Conservation (phyloP, 92 coral and sea anemone species). For the Porites lobata region DNA sequence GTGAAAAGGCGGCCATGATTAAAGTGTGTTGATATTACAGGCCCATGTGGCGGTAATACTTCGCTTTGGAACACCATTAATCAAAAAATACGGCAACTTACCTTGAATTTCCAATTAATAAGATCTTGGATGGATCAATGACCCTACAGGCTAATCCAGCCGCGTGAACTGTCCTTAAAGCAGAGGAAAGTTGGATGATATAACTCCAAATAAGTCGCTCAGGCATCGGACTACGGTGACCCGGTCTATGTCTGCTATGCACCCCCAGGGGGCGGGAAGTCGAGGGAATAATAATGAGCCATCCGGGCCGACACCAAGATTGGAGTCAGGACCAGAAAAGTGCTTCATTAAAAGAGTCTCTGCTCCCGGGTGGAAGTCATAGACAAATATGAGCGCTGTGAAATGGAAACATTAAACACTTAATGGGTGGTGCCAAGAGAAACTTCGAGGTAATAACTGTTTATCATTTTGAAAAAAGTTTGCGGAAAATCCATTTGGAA, state of each 20-base stretch:
- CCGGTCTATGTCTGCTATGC: slow-evolving; percentile 68
- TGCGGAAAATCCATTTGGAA: too few species aligned
- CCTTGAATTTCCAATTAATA: slow-evolving; percentile 97
- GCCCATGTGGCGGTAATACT: too few species aligned
- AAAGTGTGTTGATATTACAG: too few species aligned
- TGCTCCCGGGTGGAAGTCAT: slow-evolving; percentile 98
- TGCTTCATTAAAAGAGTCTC: slow-evolving; percentile 92
- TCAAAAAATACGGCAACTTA: background rate
- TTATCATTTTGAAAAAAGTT: too few species aligned
- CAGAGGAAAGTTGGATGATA: slow-evolving; percentile 96
- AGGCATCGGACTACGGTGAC: slow-evolving; percentile 95
- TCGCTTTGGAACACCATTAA: too few species aligned
- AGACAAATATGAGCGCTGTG: slow-evolving; percentile 92
- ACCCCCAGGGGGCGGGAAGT: slow-evolving; percentile 78
- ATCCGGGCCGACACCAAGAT: slow-evolving; percentile 84
- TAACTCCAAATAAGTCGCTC: slow-evolving; percentile 99
- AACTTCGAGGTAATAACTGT: too few species aligned
- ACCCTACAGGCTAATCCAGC: slow-evolving; percentile 96
- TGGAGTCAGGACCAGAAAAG: slow-evolving; percentile 91
- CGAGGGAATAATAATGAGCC: slow-evolving; percentile 84
- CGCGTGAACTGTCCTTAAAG: slow-evolving; percentile 91
- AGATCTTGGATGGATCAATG: slow-evolving; percentile 98
- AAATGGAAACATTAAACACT: background rate
- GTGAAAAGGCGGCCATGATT: too few species aligned
- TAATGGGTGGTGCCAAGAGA: too few species aligned